phyloP scores from a whole-genome alignment of 2,888 invertebrate genomes.

The Lochmaea capreae region DNA sequence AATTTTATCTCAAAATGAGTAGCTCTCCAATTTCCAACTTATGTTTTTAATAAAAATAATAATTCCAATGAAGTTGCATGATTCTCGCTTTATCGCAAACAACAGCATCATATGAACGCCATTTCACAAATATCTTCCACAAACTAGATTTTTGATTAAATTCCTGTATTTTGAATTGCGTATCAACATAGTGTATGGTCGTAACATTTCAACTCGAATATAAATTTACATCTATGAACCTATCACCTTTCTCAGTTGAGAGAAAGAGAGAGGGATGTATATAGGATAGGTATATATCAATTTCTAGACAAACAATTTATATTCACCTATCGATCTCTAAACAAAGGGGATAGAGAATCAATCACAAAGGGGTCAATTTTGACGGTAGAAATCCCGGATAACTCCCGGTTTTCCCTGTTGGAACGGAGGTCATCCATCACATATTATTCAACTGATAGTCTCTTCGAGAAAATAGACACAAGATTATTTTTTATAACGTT shows the following conservation, averaged over 20 bases:
- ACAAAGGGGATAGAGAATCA: conserved; percentile 21
- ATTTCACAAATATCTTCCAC: too few species aligned
- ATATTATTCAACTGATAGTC: conserved; percentile 24
- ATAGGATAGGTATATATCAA: conserved; percentile 7
- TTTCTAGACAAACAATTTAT: conserved; percentile 27
- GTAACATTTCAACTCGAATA: background rate
- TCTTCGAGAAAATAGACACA: conserved; percentile 20
- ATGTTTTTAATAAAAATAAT: too few species aligned
- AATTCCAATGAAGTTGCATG: too few species aligned
- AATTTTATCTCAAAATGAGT: too few species aligned
- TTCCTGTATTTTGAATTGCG: too few species aligned
- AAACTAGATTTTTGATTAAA: too few species aligned
- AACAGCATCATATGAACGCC: too few species aligned
- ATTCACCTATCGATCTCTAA: conserved; percentile 29
- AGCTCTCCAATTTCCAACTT: too few species aligned
- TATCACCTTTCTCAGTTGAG: background rate
- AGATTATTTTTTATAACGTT: background rate
- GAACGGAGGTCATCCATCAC: conserved; percentile 39
- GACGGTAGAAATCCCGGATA: conserved; percentile 26
- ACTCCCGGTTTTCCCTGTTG: conserved; percentile 35
- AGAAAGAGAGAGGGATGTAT: too few species aligned
- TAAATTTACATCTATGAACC: conserved; percentile 4
- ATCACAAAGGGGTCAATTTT: conserved; percentile 28
- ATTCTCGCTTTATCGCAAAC: too few species aligned
- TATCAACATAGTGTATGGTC: too few species aligned